Evolutionary conservation across 2,113 vertebrate species (phyloP).

Genomic region (Datnioides undecimradiatus): DNA sequence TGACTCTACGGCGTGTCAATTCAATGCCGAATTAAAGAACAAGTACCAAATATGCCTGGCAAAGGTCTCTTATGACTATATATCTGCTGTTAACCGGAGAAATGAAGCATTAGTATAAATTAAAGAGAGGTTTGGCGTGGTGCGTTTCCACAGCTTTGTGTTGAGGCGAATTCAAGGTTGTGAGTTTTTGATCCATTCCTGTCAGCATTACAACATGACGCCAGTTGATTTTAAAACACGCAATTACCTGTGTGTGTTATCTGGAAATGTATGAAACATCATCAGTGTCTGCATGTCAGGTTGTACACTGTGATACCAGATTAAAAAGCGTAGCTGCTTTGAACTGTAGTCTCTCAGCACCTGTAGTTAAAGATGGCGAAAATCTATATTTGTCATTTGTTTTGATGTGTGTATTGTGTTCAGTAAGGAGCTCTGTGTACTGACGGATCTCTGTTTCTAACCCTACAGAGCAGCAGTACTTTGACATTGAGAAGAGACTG

Average conservation of each 20-base stretch:
- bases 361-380: too few species aligned
- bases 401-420: background rate
- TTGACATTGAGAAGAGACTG: constrained; percentile 94
- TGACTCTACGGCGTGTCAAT: background rate
- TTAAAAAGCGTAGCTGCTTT: background rate
- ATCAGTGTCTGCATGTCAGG: background rate
- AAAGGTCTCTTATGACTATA: background rate
- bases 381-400: background rate
- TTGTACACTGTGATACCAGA: background rate
- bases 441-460: background rate
- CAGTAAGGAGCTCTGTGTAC: background rate
- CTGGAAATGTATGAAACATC: background rate
- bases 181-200: background rate
- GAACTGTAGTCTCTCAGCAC: background rate
- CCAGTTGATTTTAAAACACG: background rate
- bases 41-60: background rate
- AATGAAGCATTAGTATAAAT: background rate
- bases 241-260: background rate
- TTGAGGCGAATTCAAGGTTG: background rate
- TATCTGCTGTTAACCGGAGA: background rate
- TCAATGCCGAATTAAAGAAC: background rate
- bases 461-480: constrained; percentile 94
- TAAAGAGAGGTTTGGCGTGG: background rate
- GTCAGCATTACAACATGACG: background rate
- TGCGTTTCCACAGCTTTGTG: background rate